Base-by-base conservation (phyloP, 2,797 vertebrate species). In the Euthynnus affinis region DNA sequence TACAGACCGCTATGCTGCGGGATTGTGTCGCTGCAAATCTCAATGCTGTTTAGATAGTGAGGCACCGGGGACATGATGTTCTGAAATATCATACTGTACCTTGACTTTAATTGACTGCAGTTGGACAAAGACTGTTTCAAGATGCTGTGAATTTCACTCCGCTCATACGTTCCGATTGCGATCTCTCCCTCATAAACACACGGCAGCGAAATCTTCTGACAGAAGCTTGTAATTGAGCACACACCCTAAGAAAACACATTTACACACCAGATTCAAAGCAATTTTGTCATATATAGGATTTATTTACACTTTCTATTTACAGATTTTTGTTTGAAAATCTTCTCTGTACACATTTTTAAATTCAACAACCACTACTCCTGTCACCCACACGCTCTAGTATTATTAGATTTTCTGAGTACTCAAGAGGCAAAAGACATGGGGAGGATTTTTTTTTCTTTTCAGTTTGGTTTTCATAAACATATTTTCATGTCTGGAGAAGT, bases 291-390 rank as follows among this genome's bases (percentile, higher is more conserved):
- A 94, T 94, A 94, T 93, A 94, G 90, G 89, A 94, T 96, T 96
- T 96, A 96, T 96, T 96, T 96, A 96, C 95, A 96, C 76, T 92
- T 95, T 94, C 82, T 96, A 96, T 96, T 95, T 96, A 96, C 96
- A 96, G 80, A 90, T 91, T 87, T 94, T 80, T 88, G 83, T 87
- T 91, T 89, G 88, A 92, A 96, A 95, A 95, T 94, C 91, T 86
- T 93, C 87, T 95, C 94, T 95, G 93, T 96, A 97, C 96, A 97
- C 69, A 94, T 92, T 88, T 91, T 94, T 88, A 86, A 82, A 89
- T 92, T 95, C 92, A 94, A 91, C 91, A 94, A 82, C 74, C 74
- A 66, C 71, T 75, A 76, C 69, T 88, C 80, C 83, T 76, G 82
- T 86, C 87, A 76, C 78, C 85, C 88, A 85, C 79, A 77, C 76